Evolutionary conservation across 2,113 vertebrate genomes (phyloP), one percentile per base, ranked within the genome.

Genomic region (Malurus cyaneus): DNA sequence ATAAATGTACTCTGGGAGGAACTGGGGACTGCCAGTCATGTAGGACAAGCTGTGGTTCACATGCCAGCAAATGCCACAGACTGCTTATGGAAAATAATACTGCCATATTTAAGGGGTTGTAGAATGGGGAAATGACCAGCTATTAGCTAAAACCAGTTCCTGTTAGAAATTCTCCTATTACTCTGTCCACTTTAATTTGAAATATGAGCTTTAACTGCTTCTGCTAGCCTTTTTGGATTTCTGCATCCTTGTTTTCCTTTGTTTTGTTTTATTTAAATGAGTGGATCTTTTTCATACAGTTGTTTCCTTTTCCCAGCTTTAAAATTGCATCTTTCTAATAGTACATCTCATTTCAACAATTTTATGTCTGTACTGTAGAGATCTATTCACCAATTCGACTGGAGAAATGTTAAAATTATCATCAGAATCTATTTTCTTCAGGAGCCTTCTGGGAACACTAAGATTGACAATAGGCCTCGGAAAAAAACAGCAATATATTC

Each of bases 401-500:
- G 2, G 19, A 93, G 61, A 92, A 94, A 89, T 84, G 52, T 65
- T 92, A 91, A 93, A 86, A 94, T 95, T 95, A 65, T 95, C 25
- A 72, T 57, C 81, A 90, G 66, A 77, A 89, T 83, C 72, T 92
- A 13, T 95, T 94, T 92, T 73, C 82, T 85, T 90, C 50, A 62
- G 73, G 9, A 92, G 26, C 19, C 61, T 94, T 77, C 65, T 91
- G 70, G 73, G 88, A 96, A 23, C 41, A 42, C 13, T 50, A 61
- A 87, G 34, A 62, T 41, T 94, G 93, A 91, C 69, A 90, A 85
- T 47, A 87, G 39, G 16, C 34, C 26, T 84, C 61, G 66, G 66
- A 74, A 77, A 74, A 77, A 93, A 93, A n/a, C 23, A 66, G 31
- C 31, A 74, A 34, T 56, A 34, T 80, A 79, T 70, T 94, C 73